Evolutionary conservation across 2,888 invertebrate species (phyloP).

Genomic region (Ischnus inquisitorius): DNA sequence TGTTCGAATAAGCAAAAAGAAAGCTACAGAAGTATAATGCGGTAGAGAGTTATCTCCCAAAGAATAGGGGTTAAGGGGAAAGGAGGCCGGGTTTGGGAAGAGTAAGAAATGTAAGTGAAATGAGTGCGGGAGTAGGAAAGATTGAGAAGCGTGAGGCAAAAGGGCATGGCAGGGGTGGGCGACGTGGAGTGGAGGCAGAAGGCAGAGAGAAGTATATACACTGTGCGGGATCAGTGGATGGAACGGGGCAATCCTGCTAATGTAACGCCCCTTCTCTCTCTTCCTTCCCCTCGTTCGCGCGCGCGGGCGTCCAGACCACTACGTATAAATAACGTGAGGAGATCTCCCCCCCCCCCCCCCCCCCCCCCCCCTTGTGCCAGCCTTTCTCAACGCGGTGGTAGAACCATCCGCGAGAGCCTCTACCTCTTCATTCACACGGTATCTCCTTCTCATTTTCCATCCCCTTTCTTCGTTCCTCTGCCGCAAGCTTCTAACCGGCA

Average conservation of each 20-base stretch:
- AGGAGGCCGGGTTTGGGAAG: slow-evolving; percentile 42
- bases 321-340: slow-evolving; percentile 78
- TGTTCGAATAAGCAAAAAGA: neutral
- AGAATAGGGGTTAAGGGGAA: too few species aligned
- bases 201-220: slow-evolving; percentile 60
- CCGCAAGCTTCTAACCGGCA: slow-evolving; percentile 59
- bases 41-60: neutral
- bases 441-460: slow-evolving; percentile 59
- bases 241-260: slow-evolving; percentile 82
- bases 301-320: slow-evolving; percentile 77
- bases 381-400: slow-evolving; percentile 66
- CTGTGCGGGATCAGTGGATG: slow-evolving; percentile 53
- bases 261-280: slow-evolving; percentile 78
- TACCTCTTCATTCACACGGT: slow-evolving; percentile 69
- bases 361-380: too few species aligned
- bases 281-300: slow-evolving; percentile 68
- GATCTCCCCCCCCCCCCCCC: slow-evolving; percentile 70
- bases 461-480: slow-evolving; percentile 31
- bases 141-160: slow-evolving; percentile 57
- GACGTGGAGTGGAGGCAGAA: slow-evolving; percentile 17
- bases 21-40: slow-evolving; percentile 49
- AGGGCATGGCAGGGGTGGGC: neutral
- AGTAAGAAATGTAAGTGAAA: slow-evolving; percentile 50
- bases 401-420: slow-evolving; percentile 31
- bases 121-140: slow-evolving; percentile 50